Base-by-base conservation (phyloP, 2,888 invertebrate genomes). In the Tiphia femorata region DNA sequence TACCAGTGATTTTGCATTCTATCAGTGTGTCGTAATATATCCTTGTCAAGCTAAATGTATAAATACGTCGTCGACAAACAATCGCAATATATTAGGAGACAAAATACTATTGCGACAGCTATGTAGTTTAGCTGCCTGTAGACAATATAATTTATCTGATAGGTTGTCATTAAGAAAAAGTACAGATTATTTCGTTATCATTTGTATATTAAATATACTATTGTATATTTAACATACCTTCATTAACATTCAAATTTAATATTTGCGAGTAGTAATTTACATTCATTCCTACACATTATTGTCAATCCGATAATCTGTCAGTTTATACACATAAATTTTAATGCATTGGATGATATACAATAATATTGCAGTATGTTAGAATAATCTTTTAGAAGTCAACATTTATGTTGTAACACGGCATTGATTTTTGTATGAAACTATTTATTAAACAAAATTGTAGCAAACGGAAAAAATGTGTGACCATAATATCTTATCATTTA, bases 301-400 rank as follows among this genome's bases (percentile, higher is more conserved):
- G 72, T 73, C 72, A 58, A 62, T 67, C 64, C 64, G 61, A 70
- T 72, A 64, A 67, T 54, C 47, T 72, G 64, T 55, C 51, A 51
- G 60, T 70, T 59, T 58, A 61, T 61, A 63, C 48, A 61, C 57
- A 49, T 44, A 61, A 66, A 57, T 55, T 46, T 50, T 17, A 43
- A 30, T 46, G 35, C 54, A 27, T 58, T 49, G 44, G 30, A 42
- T 59, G 52, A 51, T 49, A 43, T 64, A 62, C 46, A 59, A 51
- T 17, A 38, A 59, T 42, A 51, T 55, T 58, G 40, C 33, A 52
- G 21, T 62, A 49, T 58, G 52, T 55, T 58, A 55, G 42, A 29
- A 48, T 29, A 42, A 51, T 58, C 57, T 49, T 58, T 58, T 62
- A 62, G 62, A 64, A 62, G 54, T 62, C 30, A 30, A 55, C 46